A percentile compares a stretch with the other conserved stretches of the same genome.
These are phyloP conservation scores for Poeciliopsis presidionis DNA, from an alignment of 2,797 vertebrate species.

Conservation along the genomic window DNA sequence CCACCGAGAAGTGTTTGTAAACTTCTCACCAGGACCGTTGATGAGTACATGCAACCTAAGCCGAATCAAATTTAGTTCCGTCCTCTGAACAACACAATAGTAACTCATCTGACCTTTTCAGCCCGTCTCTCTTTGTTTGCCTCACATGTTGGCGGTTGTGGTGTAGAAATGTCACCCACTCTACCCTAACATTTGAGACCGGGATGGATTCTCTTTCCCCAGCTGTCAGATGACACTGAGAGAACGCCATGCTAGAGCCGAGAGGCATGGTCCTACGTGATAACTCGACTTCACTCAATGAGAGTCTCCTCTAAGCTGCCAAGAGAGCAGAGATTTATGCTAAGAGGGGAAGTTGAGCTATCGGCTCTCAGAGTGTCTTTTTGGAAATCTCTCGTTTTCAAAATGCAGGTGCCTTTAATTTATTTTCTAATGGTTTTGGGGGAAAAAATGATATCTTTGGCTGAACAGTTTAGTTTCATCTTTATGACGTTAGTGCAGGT, in stretches of 20 bases:
- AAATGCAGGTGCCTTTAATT: constrained; percentile 1
- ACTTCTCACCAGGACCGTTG: background rate
- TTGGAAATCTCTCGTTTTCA: constrained; percentile 4
- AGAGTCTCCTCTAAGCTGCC: constrained; percentile 54
- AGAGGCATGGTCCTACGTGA: constrained; percentile 68
- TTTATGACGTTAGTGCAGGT: constrained; percentile 23
- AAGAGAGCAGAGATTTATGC: constrained; percentile 35
- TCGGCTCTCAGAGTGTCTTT: constrained; percentile 7
- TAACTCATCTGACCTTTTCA: constrained; percentile 1
- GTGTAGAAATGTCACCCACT: constrained; percentile 29
- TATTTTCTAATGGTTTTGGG: background rate
- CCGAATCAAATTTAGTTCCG: background rate
- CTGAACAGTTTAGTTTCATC: constrained; percentile 20
- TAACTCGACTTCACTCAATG: constrained; percentile 62
- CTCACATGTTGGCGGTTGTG: constrained; percentile 31
- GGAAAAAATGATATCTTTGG: background rate
- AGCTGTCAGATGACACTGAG: constrained; percentile 57
- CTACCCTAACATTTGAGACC: constrained; percentile 52
- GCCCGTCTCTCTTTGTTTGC: constrained; percentile 19
- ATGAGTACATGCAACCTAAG: background rate
- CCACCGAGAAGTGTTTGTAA: background rate
- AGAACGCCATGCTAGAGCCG: constrained; percentile 39
- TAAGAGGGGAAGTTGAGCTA: constrained; percentile 53
- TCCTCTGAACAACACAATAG: background rate
- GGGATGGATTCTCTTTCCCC: constrained; percentile 42